A percentile compares a stretch with the other conserved stretches of the same genome.
phyloP scores from a whole-genome alignment of 2,113 vertebrate species.

The Chrysemys picta region DNA sequence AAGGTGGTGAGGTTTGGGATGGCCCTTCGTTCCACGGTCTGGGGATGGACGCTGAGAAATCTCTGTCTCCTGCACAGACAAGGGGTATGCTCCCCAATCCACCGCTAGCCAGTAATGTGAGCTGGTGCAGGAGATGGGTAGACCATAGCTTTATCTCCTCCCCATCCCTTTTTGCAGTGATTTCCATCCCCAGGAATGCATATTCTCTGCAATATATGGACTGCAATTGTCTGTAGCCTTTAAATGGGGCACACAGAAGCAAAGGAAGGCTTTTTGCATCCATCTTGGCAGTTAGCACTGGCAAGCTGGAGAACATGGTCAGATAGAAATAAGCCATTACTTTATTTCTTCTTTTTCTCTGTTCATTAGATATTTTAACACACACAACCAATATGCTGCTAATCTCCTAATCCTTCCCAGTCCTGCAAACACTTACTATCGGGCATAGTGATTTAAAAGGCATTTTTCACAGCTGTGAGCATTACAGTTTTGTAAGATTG shows the following conservation, averaged over 20 bases:
- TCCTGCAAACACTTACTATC: not conserved
- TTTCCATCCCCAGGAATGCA: not conserved
- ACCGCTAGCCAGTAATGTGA: rapidly evolving
- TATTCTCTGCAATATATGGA: too few species aligned
- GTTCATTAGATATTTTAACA: not conserved
- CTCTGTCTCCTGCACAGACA: rapidly evolving
- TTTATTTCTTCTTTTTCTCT: not conserved
- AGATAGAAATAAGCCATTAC: not conserved
- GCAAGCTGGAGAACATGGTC: not conserved
- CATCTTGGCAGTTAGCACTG: rapidly evolving
- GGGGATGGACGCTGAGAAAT: not conserved
- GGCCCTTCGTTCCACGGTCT: not conserved
- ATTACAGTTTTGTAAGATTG: not conserved
- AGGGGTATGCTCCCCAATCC: not conserved
- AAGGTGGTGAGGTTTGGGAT: not conserved
- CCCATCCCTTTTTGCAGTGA: not conserved
- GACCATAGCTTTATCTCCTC: not conserved
- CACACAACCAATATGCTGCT: not conserved
- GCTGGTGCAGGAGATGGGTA: not conserved
- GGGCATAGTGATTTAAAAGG: rapidly evolving
- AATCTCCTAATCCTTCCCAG: not conserved
- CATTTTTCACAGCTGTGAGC: not conserved
- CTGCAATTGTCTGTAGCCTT: not conserved
- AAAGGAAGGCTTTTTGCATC: not conserved
- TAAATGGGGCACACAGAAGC: not conserved